Base-by-base conservation (phyloP, 1,140 invertebrate species). In the Anagrus nilaparvatae region DNA sequence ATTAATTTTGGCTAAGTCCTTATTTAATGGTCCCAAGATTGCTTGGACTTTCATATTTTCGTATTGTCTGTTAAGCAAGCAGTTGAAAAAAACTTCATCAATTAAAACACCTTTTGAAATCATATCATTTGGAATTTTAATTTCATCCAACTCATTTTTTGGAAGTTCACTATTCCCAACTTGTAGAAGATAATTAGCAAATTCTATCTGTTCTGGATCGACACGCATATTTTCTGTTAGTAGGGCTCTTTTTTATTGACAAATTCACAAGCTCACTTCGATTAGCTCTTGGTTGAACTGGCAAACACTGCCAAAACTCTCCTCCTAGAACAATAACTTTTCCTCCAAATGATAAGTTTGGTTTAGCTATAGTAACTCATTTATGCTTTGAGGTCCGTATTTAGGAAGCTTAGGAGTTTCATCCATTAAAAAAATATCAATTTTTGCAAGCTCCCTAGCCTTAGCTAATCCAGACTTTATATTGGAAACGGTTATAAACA, bases 381-480 rank as follows among this genome's bases (percentile, higher is more conserved):
- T 49, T 12, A 53, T 20, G 7, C 32, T 48, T 14, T 54, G 20
- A 7, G 52, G 9, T 2, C 44, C 50, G 23, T 38, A 41, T 30
- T 21, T 23, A n/a, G 38, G 44, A 8, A 47, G 16, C 54, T 53
- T 54, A 1, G 49, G 43, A 5, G 48, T 53, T 40, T 60, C 58
- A 39, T 58, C 53, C 46, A 45, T 55, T 24, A 60, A 41, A 8
- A 55, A 49, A 17, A 56, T 18, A 20, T 28, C 16, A 8, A 34
- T 38, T n/a, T 44, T 37, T 45, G 5, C 19, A 28, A 43, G 29
- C 8, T 43, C 17, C 20, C 7, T 30, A 5, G 42, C 42, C 23
- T 36, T 25, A 19, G 21, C n/a, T 14, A 32, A 43, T 10, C 60
- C 36, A 63, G 67, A 27, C 62, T 42, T 49, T 9, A 49, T 45